A percentile compares a stretch with the other conserved stretches of the same genome.
phyloP scores from a whole-genome alignment of 2,888 invertebrate species.

The Leptopilina myrica region DNA sequence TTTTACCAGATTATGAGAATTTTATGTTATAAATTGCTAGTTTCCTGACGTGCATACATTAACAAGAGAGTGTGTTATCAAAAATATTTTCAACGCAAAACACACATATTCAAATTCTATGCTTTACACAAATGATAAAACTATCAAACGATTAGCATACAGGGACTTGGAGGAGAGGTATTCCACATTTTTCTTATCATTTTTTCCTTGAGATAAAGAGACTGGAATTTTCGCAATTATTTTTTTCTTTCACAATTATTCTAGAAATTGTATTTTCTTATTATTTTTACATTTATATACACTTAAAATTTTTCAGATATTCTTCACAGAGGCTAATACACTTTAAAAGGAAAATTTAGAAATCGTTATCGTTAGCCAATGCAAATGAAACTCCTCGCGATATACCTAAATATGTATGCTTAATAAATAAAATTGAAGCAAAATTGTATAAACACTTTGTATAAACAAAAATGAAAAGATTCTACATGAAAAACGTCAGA shows the following conservation, averaged over 20 bases:
- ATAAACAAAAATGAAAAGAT: no score
- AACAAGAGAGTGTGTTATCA: neutral
- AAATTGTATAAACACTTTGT: no score
- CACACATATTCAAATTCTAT: neutral
- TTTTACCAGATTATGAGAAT: neutral
- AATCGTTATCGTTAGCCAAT: neutral
- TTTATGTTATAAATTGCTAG: neutral
- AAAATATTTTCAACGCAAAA: neutral
- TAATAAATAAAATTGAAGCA: neutral
- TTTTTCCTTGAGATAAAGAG: constrained; percentile 16
- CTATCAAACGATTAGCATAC: neutral
- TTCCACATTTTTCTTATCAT: neutral
- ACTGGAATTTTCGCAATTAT: neutral
- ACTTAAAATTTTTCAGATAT: neutral
- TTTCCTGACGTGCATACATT: neutral
- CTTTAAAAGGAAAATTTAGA: constrained; percentile 10
- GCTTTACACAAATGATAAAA: neutral
- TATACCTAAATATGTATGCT: neutral
- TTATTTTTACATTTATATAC: neutral
- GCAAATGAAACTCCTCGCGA: neutral
- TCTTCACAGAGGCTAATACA: neutral
- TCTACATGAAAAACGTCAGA: no score
- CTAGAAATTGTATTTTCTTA: neutral
- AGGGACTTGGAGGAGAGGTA: neutral
- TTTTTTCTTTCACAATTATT: neutral